Evolutionary conservation across 2,113 vertebrate genomes (phyloP).

Genomic region (Microcebus tavaratra): DNA sequence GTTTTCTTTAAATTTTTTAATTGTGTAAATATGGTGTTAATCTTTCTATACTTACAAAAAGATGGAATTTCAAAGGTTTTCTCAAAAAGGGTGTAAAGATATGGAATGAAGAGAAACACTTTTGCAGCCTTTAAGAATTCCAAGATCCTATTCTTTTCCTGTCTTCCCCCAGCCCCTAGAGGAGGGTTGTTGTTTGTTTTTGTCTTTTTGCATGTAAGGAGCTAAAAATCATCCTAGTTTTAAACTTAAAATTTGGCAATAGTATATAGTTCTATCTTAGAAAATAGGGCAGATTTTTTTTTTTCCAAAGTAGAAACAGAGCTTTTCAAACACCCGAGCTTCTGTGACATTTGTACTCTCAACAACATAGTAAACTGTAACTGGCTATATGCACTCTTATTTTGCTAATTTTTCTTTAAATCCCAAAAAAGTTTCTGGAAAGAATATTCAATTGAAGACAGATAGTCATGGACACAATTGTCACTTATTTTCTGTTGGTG

Average conservation of each 20-base stretch:
- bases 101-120: not conserved
- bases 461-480: not conserved
- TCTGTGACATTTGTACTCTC: not conserved
- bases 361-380: not conserved
- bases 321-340: not conserved
- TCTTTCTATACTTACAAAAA: not conserved
- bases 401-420: constrained; percentile 41
- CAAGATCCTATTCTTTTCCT: not conserved
- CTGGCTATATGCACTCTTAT: not conserved
- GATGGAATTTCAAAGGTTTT: not conserved
- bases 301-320: not conserved
- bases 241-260: constrained; percentile 50
- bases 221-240: not conserved
- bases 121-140: not conserved
- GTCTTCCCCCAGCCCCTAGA: rapidly evolving
- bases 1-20: not conserved
- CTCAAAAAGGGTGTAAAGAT: not conserved
- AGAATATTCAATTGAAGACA: not conserved
- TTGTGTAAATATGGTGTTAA: not conserved
- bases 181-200: not conserved
- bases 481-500: not conserved
- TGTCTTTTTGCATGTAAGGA: not conserved
- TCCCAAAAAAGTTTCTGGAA: not conserved
- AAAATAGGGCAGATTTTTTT: not conserved
- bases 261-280: not conserved